phyloP scores from a whole-genome alignment of 30 jellyfish, hydroid and myxozoan species.

The Catostylus mosaicus region DNA sequence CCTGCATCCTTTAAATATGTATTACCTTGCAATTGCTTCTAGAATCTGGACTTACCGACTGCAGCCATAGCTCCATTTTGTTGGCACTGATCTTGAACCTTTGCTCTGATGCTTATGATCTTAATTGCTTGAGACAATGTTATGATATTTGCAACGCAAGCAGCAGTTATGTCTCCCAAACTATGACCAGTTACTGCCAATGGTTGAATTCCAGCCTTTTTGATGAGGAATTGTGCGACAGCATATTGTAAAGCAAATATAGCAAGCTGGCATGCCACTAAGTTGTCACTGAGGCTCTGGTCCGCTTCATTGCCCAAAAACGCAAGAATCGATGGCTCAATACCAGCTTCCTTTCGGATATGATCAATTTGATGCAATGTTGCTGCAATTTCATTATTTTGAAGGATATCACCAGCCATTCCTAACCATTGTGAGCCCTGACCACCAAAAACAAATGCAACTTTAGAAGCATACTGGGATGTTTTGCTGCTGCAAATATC shows the following conservation, averaged over 20 bases:
- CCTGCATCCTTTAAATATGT: too few species aligned
- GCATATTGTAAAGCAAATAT: conserved; percentile 60
- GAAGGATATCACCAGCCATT: conserved; percentile 25
- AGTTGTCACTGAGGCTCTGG: background rate
- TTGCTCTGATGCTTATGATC: conserved; percentile 37
- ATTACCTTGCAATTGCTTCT: too few species aligned
- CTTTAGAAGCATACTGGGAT: background rate
- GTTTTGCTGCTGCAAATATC: conserved; percentile 33
- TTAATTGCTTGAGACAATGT: conserved; percentile 31
- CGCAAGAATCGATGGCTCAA: conserved; percentile 12
- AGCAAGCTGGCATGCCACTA: conserved; percentile 30
- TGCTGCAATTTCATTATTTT: background rate
- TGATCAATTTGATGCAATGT: conserved; percentile 7
- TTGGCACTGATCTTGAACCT: conserved; percentile 38
- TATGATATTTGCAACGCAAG: conserved; percentile 50
- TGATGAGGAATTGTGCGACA: conserved; percentile 38
- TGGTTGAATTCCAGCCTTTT: conserved; percentile 35
- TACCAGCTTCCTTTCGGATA: background rate
- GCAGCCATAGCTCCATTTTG: conserved; percentile 60
- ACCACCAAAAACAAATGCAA: conserved; percentile 67
- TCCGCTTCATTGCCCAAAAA: background rate
- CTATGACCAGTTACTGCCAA: conserved; percentile 55
- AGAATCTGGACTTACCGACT: conserved; percentile 45
- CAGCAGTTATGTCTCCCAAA: conserved; percentile 70
- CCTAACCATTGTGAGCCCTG: conserved; percentile 59